A percentile compares a stretch with the other conserved stretches of the same genome.
Evolutionary conservation across 2,797 vertebrate species (phyloP).

Genomic region (Discoglossus pictus): DNA sequence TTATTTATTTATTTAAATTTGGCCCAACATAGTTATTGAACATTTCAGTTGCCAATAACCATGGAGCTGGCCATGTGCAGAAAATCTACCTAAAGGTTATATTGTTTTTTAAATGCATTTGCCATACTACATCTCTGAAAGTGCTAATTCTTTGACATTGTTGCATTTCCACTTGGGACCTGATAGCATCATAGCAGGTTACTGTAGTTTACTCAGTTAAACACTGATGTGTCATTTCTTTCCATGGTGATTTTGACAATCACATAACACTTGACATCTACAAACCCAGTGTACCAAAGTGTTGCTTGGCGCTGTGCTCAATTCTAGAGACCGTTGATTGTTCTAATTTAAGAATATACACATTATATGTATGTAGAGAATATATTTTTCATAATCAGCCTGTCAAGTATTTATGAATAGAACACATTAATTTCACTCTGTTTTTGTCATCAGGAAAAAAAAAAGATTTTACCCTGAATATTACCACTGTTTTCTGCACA

Average conservation of each 20-base stretch:
- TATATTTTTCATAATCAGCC: conserved; percentile 78
- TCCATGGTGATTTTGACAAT: conserved; percentile 5
- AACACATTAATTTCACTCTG: conserved; percentile 77
- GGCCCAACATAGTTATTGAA: too few relatives aligned
- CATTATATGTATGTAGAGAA: conserved; percentile 60
- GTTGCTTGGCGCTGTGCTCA: neutral
- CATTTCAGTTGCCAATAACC: too few relatives aligned
- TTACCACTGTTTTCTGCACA: conserved; percentile 71
- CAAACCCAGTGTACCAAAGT: neutral
- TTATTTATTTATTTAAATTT: too few relatives aligned
- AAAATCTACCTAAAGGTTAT: too few relatives aligned
- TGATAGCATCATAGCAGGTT: neutral
- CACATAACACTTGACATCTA: conserved; percentile 14
- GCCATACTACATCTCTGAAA: too few relatives aligned
- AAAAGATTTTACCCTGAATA: conserved; percentile 72
- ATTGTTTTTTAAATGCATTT: too few relatives aligned
- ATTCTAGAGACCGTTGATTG: neutral
- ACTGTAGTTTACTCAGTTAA: conserved; percentile 9
- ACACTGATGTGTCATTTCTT: conserved; percentile 8
- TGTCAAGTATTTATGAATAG: conserved; percentile 80
- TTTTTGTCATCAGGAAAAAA: conserved; percentile 72
- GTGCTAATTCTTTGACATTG: neutral
- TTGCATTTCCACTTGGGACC: neutral
- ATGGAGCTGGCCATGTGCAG: too few relatives aligned
- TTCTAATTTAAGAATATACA: conserved; percentile 5